Base-by-base conservation (phyloP, 2,888 invertebrate genomes). In the Pterobdella sp. region DNA sequence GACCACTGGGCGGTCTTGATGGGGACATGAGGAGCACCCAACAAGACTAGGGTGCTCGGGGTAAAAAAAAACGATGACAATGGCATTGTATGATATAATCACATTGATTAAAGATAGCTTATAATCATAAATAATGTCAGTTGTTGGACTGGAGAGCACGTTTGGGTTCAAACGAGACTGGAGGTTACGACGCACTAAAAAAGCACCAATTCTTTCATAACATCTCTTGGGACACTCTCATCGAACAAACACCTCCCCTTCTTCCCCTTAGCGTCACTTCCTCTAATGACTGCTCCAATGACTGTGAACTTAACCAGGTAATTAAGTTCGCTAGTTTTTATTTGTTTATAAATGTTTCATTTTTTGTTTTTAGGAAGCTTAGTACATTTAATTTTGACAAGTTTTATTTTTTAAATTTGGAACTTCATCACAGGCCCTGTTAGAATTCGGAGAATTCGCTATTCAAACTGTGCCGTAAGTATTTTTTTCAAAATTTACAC, bases 201-300 rank as follows among this genome's bases (percentile, higher is more conserved):
- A 86, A 87, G 63, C 96, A 98, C 85, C 87, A 88, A 35, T 94
- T 96, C 84, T 97, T 96, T 83, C 85, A 87, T 71, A 90, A 88
- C 56, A 87, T 93, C 72, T 88, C 92, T 79, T 96, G 93, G 88
- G 90, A 91, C 71, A 88, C 88, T 60, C 85, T 96, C 73, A 88
- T 88, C 80, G 86, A 88, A 71, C 88, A 89, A 80, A 90, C 88
- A 56, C 93, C 94, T 35, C 94, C 95, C 0, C 52, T 69, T 26
- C n/a, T 29, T 18, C 52, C 69, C 31, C 14, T 34, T 3, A 3
- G 32, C 4, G 31, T 2, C 10, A 31, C 34, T 3, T 34, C 34
- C n/a, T 65, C 35, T 29, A 10, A 10, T 22, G 3, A 65, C 35
- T 4, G 4, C 14, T 31, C 31, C 14, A 65, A 65, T 10, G 31